Evolutionary conservation across 2,113 vertebrate genomes (phyloP).

Genomic region (Grammomys surdaster): DNA sequence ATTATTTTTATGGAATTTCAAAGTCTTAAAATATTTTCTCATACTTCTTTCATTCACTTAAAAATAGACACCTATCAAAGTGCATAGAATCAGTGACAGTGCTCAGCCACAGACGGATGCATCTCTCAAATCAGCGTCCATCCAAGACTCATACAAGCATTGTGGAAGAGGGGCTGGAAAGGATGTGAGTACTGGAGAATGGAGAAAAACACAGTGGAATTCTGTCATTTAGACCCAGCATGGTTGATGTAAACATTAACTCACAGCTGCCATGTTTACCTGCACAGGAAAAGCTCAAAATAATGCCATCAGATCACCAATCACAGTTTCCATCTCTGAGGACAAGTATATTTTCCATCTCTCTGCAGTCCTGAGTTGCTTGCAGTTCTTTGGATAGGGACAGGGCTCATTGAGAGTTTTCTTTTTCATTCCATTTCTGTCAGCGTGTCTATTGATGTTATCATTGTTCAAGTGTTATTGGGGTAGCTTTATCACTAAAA

Average conservation of each 20-base stretch:
- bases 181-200: background rate
- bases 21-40: constrained; percentile 7
- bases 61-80: background rate
- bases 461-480: background rate
- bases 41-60: background rate
- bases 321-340: background rate
- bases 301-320: background rate
- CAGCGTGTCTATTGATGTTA: background rate
- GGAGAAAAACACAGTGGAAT: no score
- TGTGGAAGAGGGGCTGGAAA: background rate
- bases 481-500: background rate
- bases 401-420: background rate
- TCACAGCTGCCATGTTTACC: background rate
- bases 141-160: background rate
- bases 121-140: no score
- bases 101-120: background rate
- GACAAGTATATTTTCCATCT: no score
- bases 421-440: background rate
- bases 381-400: background rate
- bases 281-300: background rate
- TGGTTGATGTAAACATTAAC: background rate
- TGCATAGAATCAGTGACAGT: background rate
- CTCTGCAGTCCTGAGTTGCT: background rate
- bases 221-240: background rate
- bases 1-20: constrained; percentile 1